Conservation (phyloP, 2,797 vertebrate species). For the Rhynchotus rufescens region DNA sequence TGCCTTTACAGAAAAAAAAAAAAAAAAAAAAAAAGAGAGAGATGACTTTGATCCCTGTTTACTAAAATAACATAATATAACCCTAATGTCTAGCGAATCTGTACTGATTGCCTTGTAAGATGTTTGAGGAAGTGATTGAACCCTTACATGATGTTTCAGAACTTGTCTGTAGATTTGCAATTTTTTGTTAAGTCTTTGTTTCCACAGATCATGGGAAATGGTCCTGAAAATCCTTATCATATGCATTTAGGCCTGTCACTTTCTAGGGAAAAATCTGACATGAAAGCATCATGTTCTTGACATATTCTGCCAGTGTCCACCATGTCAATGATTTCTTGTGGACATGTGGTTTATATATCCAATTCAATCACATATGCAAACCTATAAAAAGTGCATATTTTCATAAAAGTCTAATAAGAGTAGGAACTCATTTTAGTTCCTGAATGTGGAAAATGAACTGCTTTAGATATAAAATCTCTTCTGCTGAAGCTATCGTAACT, state of each 20-base stretch:
- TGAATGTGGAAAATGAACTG: conserved; percentile 62
- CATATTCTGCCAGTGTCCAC: conserved; percentile 67
- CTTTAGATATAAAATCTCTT: conserved; percentile 60
- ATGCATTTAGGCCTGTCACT: conserved; percentile 39
- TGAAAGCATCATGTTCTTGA: conserved; percentile 59
- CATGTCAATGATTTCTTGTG: conserved; percentile 62
- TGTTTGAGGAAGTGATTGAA: neutral
- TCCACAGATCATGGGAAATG: neutral
- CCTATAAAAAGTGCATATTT: conserved; percentile 68
- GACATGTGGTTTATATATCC: conserved; percentile 67
- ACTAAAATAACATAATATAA: neutral
- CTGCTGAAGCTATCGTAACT: conserved; percentile 73
- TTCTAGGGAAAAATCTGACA: conserved; percentile 42
- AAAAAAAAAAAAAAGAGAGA: neutral
- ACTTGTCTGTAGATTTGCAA: neutral
- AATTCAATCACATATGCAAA: conserved; percentile 62
- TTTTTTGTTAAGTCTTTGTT: conserved; percentile 30
- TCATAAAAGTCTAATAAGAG: conserved; percentile 65
- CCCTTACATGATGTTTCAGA: neutral
- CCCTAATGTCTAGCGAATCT: neutral
- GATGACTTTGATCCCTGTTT: neutral
- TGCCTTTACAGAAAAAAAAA: neutral
- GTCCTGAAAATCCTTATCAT: conserved; percentile 28
- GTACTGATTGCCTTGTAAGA: neutral
- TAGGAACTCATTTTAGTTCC: conserved; percentile 70